Evolutionary conservation across 1,140 invertebrate genomes (phyloP).

Genomic region (Anastatus disparis): DNA sequence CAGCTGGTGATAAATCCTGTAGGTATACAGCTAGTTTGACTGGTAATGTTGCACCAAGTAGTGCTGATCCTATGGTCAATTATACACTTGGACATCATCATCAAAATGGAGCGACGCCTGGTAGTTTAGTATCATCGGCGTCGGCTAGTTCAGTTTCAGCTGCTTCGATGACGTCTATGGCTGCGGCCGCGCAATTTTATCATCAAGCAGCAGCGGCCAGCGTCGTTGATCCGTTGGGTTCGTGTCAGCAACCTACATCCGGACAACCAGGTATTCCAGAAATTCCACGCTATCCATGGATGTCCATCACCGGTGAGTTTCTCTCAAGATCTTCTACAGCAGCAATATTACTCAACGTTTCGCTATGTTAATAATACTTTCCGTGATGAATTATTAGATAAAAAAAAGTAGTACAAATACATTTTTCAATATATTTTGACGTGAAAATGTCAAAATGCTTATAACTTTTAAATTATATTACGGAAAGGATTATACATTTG

Average conservation of each 20-base stretch:
- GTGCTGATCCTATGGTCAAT: slow-evolving; percentile 81
- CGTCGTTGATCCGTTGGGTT: slow-evolving; percentile 73
- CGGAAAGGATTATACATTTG: no score
- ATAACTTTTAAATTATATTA: no score
- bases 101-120: slow-evolving; percentile 74
- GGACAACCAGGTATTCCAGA: slow-evolving; percentile 82
- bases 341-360: no score
- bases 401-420: no score
- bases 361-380: no score
- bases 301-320: slow-evolving; percentile 93
- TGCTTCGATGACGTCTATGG: slow-evolving; percentile 79
- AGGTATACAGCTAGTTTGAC: slow-evolving; percentile 77
- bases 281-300: slow-evolving; percentile 95
- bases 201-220: slow-evolving; percentile 77
- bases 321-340: no score
- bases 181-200: slow-evolving; percentile 88
- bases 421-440: no score
- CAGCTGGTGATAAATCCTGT: slow-evolving; percentile 78
- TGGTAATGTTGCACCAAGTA: slow-evolving; percentile 70
- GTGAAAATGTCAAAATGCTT: no score
- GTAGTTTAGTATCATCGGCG: slow-evolving; percentile 69
- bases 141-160: slow-evolving; percentile 70
- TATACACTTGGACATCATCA: slow-evolving; percentile 80
- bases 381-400: no score
- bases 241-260: slow-evolving; percentile 74